Percentiles rank a stretch among this genome's conserved stretches.
Evolutionary conservation across 2,797 vertebrate species (phyloP).

Genomic region (Smutsia temminckii): DNA sequence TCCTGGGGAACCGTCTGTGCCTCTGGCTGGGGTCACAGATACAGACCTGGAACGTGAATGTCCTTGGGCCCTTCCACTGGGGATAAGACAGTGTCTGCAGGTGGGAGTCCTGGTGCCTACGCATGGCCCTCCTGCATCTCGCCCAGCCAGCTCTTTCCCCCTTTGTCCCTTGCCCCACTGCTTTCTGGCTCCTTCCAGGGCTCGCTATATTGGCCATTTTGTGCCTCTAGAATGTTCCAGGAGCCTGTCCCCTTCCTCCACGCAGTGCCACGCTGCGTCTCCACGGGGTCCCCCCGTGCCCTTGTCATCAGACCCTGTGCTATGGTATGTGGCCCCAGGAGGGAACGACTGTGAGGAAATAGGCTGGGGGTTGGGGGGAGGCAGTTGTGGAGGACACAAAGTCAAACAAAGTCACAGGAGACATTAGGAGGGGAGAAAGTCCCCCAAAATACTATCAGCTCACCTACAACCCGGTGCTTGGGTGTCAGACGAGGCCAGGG

Average conservation of each 20-base stretch:
- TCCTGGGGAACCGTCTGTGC: background rate
- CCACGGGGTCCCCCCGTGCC: rapidly evolving
- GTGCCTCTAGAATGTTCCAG: background rate
- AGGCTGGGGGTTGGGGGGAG: too few species aligned
- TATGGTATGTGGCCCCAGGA: rapidly evolving
- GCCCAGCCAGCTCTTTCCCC: background rate
- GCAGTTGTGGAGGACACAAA: too few species aligned
- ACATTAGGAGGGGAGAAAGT: background rate
- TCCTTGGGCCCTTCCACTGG: background rate
- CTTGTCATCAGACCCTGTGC: rapidly evolving
- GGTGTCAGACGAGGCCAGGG: background rate
- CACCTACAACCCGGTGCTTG: rapidly evolving
- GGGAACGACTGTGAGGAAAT: too few species aligned
- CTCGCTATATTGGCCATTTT: background rate
- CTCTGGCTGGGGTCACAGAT: background rate
- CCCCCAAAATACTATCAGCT: background rate
- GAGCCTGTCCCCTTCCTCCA: rapidly evolving
- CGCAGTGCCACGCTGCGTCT: rapidly evolving
- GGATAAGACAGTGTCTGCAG: rapidly evolving
- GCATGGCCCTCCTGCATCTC: rapidly evolving
- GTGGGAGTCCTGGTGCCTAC: rapidly evolving
- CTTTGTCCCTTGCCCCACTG: background rate
- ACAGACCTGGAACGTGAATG: background rate
- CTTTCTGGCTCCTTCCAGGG: rapidly evolving
- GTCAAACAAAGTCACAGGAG: background rate